Conservation (phyloP, 2,888 invertebrate species). For the Plebejus anna region DNA sequence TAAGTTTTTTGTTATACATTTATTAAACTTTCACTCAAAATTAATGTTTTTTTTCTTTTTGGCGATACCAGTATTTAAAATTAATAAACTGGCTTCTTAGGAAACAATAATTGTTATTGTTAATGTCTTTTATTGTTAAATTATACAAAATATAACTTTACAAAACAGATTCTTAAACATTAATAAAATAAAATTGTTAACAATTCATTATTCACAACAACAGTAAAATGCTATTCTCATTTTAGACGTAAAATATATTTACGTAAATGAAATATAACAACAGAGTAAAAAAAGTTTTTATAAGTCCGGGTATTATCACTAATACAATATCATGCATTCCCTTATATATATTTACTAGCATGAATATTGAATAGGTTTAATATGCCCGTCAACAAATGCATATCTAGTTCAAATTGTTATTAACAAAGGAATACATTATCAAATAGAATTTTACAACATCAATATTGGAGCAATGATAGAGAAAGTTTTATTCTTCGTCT, state of each 20-base stretch:
- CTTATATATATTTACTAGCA: conserved; percentile 42
- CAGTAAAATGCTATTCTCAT: conserved; percentile 49
- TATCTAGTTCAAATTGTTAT: background rate
- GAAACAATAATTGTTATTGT: conserved; percentile 39
- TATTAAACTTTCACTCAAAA: conserved; percentile 43
- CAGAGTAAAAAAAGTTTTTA: conserved; percentile 7
- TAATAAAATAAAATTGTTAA: conserved; percentile 52
- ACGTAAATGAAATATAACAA: conserved; percentile 57
- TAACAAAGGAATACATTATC: conserved; percentile 2
- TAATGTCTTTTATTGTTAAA: conserved; percentile 77
- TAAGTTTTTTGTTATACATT: conserved; percentile 55
- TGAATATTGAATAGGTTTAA: conserved; percentile 57
- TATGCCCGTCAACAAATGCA: conserved; percentile 32
- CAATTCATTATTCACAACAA: conserved; percentile 42
- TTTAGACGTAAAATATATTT: conserved; percentile 57
- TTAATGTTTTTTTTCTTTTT: conserved; percentile 25
- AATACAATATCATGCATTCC: conserved; percentile 52
- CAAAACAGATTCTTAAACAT: conserved; percentile 62
- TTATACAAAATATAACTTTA: conserved; percentile 73
- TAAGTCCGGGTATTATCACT: conserved; percentile 39
- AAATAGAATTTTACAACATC: conserved; percentile 23
- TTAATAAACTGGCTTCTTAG: background rate
- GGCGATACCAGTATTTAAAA: no score
- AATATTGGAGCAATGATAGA: background rate
- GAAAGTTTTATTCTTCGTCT: conserved; percentile 68